Evolutionary conservation across 2,113 vertebrate genomes (phyloP).

Genomic region (Gambusia holbrooki): DNA sequence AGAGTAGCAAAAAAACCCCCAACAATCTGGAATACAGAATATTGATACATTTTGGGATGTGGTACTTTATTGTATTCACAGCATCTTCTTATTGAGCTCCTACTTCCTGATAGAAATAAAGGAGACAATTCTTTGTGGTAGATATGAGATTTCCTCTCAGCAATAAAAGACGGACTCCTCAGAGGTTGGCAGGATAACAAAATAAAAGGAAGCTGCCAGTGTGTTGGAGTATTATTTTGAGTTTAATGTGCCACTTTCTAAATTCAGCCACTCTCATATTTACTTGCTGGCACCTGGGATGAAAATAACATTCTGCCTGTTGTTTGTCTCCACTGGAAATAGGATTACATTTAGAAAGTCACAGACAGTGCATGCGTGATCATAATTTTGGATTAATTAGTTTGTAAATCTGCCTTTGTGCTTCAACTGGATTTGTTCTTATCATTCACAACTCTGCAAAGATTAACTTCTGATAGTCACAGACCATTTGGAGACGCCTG

Average conservation of each 20-base stretch:
- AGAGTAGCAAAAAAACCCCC: background rate
- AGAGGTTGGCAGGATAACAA: conserved; percentile 3
- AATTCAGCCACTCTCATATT: background rate
- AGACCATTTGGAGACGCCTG: background rate
- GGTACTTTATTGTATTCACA: background rate
- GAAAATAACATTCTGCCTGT: background rate
- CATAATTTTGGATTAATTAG: background rate
- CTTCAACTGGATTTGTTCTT: background rate
- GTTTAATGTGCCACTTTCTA: background rate
- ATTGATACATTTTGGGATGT: background rate
- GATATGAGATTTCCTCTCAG: background rate
- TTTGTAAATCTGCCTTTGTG: background rate
- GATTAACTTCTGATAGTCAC: background rate
- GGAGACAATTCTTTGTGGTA: background rate
- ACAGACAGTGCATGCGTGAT: background rate
- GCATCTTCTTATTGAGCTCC: background rate
- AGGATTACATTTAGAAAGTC: conserved; percentile 27
- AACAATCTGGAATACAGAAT: background rate
- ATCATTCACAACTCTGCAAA: conserved; percentile 1
- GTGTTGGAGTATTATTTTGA: background rate
- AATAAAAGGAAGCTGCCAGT: background rate
- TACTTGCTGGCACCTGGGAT: background rate
- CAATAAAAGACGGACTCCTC: background rate
- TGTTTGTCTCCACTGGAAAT: background rate
- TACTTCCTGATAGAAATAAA: background rate